These are phyloP conservation scores for Crenuchus spilurus DNA, from an alignment of 2,797 vertebrate genomes.

Conservation along the genomic window DNA sequence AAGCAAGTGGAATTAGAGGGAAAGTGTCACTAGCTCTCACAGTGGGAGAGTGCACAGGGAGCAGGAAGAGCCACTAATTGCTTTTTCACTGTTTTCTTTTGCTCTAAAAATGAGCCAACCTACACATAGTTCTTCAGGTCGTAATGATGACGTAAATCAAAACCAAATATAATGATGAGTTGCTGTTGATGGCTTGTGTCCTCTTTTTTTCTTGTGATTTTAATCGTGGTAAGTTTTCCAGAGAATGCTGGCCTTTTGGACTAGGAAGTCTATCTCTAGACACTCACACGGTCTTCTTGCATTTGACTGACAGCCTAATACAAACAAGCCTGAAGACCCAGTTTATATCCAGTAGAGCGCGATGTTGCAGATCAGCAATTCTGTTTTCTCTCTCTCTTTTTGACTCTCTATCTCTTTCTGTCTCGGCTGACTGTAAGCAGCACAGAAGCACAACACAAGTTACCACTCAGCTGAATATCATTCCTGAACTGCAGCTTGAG, in stretches of 20 bases:
- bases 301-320: slow-evolving; percentile 47
- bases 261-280: neutral
- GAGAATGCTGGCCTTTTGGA: slow-evolving; percentile 12
- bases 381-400: neutral
- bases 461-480: neutral
- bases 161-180: slow-evolving; percentile 39
- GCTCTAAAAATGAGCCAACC: slow-evolving; percentile 44
- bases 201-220: slow-evolving; percentile 4
- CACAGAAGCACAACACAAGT: slow-evolving; percentile 25
- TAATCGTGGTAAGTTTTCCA: slow-evolving; percentile 25
- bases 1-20: slow-evolving; percentile 45
- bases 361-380: slow-evolving; percentile 55
- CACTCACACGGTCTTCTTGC: slow-evolving; percentile 3
- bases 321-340: slow-evolving; percentile 27
- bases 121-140: slow-evolving; percentile 33
- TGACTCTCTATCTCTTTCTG: slow-evolving; percentile 12
- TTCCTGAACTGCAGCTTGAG: slow-evolving; percentile 10
- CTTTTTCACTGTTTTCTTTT: slow-evolving; percentile 28
- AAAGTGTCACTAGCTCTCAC: slow-evolving; percentile 33
- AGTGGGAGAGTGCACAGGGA: slow-evolving; percentile 41
- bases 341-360: slow-evolving; percentile 36
- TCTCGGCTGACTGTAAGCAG: slow-evolving; percentile 1
- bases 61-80: slow-evolving; percentile 55
- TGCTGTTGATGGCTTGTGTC: slow-evolving; percentile 19
- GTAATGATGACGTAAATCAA: slow-evolving; percentile 47